Conservation (phyloP, 2,113 vertebrate species). For the Xerus inauris region DNA sequence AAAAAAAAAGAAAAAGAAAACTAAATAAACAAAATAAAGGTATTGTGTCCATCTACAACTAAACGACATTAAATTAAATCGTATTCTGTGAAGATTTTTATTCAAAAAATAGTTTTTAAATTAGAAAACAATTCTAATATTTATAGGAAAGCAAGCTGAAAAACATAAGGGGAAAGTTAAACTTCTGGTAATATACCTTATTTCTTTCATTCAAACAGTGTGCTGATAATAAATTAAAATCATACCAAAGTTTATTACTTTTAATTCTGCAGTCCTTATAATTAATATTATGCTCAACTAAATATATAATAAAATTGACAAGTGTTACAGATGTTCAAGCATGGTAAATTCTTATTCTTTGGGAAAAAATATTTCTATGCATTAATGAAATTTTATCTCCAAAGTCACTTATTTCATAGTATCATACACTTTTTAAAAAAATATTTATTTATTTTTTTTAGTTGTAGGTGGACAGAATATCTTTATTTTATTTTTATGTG, state of each 20-base stretch:
- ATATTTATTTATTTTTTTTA: no score
- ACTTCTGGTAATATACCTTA: constrained; percentile 50
- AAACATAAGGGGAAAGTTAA: no score
- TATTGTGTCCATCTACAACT: no score
- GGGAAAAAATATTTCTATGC: not conserved
- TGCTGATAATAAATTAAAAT: constrained; percentile 69
- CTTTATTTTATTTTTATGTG: no score
- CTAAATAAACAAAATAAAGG: no score
- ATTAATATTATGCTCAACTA: constrained; percentile 68
- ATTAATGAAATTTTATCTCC: constrained; percentile 1
- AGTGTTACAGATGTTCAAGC: not conserved
- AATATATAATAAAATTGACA: constrained; percentile 75
- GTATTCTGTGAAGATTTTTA: constrained; percentile 51
- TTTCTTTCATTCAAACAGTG: constrained; percentile 66
- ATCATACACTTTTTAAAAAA: no score
- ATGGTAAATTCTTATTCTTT: constrained; percentile 47
- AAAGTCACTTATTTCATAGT: constrained; percentile 44
- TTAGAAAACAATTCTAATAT: not conserved
- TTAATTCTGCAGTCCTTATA: constrained; percentile 72
- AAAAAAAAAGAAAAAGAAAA: no score
- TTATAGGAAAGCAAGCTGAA: no score
- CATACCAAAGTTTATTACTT: constrained; percentile 54
- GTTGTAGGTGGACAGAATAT: no score
- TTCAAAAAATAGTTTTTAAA: constrained; percentile 51
- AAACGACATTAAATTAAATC: not conserved